Evolutionary conservation across 2,113 vertebrate species (phyloP), one percentile per base, ranked within the genome.

Genomic region (Lepisosteus oculatus): DNA sequence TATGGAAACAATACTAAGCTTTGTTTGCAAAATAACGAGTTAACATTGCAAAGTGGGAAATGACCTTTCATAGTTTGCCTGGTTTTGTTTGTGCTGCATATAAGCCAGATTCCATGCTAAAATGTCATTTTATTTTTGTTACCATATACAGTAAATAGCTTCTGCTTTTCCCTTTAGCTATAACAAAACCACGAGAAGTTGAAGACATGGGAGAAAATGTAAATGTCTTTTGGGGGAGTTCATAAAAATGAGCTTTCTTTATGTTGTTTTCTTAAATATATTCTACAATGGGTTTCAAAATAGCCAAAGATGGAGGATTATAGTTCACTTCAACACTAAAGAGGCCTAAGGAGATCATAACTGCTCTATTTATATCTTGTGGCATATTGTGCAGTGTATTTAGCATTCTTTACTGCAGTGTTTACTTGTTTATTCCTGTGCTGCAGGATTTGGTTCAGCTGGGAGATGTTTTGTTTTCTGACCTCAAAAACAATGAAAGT

Each of bases 171-270:
- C 29, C 29, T 29, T 29, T 29, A 29, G 29, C 29, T 29, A 29
- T 29, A 29, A 29, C 29, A 29, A 29, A 29, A 29, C 29, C 29
- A 29, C 29, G 29, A 29, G 29, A 29, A 1, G 29, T 29, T 29
- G 29, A 29, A 29, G 29, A 29, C 29, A 29, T 29, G 29, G 29
- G 68, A 78, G 74, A 67, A 69, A 78, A 74, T 77, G 81, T 74
- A 76, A 72, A 70, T 41, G 76, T 74, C 80, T 79, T 79, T 45
- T 71, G 45, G 74, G 72, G 81, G 82, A 65, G 70, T 72, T 67
- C 71, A 55, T 74, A 61, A 17, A 74, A 73, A 54, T 80, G 77
- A 83, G 75, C 72, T 85, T 82, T 83, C 81, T 81, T 74, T 75
- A 76, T 83, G 82, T 74, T 74, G 77, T 45, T 64, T 43, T 42